Evolutionary conservation across 2,113 vertebrate species (phyloP), one percentile per base, ranked within the genome.

Genomic region (Bostrychus sinensis): DNA sequence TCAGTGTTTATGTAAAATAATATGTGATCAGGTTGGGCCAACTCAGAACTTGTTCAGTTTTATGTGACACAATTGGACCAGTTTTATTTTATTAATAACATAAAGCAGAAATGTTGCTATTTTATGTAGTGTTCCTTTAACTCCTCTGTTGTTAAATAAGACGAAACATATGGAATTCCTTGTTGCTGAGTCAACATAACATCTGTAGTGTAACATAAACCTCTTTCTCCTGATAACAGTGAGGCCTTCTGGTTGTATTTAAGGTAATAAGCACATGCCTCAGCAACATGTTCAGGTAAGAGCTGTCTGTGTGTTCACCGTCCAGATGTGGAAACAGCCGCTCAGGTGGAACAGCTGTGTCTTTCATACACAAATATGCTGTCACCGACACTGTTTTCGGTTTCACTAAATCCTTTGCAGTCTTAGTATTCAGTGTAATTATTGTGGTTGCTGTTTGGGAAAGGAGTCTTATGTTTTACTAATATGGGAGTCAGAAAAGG

Each of bases 301-400:
- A 12, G 37, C 10, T 13, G 37, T 11, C 48, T 26, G 12, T 16
- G 3, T 51, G 46, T 25, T 26, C 17, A 45, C 13, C 4, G 23
- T 28, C 48, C 48, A 51, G 48, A 51, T 51, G 48, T 51, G 23
- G 7, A 16, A 28, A n/a, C 48, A 51, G 22, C 23, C 28, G 48
- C 48, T 51, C 48, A 51, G 48, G 48, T 51, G 13, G 23, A 51
- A 28, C 48, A 51, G 25, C 13, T 51, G 48, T 51, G 3, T 22
- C 48, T 2, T 50, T 9, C 3, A 26, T 5, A 26, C 2, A 11
- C 1, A 5, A 20, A 7, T 19, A 20, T 45, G 16, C n/a, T 20
- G n/a, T 45, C 42, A 45, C 42, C 5, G 16, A 3, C 2, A 17
- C 42, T 39, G 37, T 39, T 39, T 34, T 34, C 32, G 11, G 7